phyloP scores from a whole-genome alignment of 2,113 vertebrate species.

The Gallinago media region DNA sequence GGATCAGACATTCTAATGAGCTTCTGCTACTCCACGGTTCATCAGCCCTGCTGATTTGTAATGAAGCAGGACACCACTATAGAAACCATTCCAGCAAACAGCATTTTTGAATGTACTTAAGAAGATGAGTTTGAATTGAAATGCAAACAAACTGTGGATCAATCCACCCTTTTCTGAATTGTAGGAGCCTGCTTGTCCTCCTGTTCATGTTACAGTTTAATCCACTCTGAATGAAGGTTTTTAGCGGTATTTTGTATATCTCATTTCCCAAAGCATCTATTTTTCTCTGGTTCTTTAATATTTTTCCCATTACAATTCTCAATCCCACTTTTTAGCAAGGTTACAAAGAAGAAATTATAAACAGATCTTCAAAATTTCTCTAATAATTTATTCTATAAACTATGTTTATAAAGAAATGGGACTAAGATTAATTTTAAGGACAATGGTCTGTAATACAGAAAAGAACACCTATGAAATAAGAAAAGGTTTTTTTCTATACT shows the following conservation, averaged over 20 bases:
- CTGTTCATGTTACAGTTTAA: neutral
- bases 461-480: neutral
- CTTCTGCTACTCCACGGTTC: constrained; percentile 28
- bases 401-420: neutral
- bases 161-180: neutral
- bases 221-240: neutral
- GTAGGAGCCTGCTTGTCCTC: neutral
- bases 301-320: neutral
- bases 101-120: constrained; percentile 4
- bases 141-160: constrained; percentile 41
- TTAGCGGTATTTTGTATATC: neutral
- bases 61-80: constrained; percentile 60
- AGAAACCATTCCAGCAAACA: constrained; percentile 31
- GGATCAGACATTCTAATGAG: constrained; percentile 68
- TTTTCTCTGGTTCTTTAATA: neutral
- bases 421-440: neutral
- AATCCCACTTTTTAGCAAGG: neutral
- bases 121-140: constrained; percentile 51
- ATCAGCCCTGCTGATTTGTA: constrained; percentile 43
- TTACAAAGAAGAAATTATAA: neutral
- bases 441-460: neutral
- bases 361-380: neutral
- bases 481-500: neutral
- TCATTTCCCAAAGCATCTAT: neutral
- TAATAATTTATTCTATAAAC: neutral